Base-by-base conservation (phyloP, 2,113 vertebrate genomes). In the Pygoscelis adeliae region DNA sequence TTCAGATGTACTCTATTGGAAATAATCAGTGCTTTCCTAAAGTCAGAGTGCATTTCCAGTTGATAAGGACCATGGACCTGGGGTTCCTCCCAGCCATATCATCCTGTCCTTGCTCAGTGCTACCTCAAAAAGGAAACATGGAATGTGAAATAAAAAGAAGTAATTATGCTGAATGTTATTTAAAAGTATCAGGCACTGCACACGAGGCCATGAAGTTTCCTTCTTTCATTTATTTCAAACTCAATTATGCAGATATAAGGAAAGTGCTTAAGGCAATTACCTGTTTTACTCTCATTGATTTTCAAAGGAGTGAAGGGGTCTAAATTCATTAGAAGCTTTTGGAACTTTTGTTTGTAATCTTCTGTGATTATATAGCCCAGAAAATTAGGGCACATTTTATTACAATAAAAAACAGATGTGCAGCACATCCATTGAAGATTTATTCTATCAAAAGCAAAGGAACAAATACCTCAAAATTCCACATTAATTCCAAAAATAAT, bases 221-320 rank as follows among this genome's bases (percentile, higher is more conserved):
- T 74, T 94, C 84, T 94, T 89, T 89, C 61, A 56, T 84, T 94
- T 83, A 76, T 88, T 90, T 94, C 53, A 83, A 66, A 83, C 8
- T 72, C 56, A 94, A 16, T 93, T 95, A 94, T 87, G 78, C 84
- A 91, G 71, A 90, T 77, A 77, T 66, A 86, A 88, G 26, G 50
- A 90, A 93, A 88, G 65, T 36, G 73, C 73, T 94, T 87, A 79
- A 87, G 84, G 87, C 78, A 70, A 36, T 86, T 93, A 92, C 92
- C 82, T 95, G 70, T 38, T 97, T 73, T 88, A 65, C 15, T 91
- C 7, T 85, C 70, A 88, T 46, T 92, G 74, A 93, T 94, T 93
- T 95, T 76, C 74, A 80, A 87, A 94, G 26, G 13, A 82, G 6
- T 13, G 30, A 73, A 20, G 5, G 30, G 34, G 22, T 65, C 49